A percentile compares a stretch with the other conserved stretches of the same genome.
These are phyloP conservation scores for Palythoa grandis DNA, from an alignment of 92 coral and sea anemone species.

Conservation along the genomic window DNA sequence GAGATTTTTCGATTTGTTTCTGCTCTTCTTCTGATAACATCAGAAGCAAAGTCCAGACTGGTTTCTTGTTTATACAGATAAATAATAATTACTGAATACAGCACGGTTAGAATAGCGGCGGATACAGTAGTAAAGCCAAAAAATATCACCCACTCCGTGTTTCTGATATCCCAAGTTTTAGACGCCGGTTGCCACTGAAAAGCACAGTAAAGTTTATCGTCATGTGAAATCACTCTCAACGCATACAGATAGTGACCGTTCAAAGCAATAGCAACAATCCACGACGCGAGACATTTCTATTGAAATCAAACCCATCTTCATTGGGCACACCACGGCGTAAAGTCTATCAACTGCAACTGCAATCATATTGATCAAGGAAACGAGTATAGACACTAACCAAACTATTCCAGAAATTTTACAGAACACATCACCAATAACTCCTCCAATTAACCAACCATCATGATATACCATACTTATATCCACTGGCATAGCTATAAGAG, in stretches of 20 bases:
- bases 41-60: background rate
- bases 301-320: background rate
- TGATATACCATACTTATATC: background rate
- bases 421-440: background rate
- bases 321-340: background rate
- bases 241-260: background rate
- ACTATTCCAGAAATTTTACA: background rate
- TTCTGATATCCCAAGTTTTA: background rate
- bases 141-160: background rate
- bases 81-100: background rate
- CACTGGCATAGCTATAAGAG: background rate
- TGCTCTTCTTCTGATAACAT: background rate
- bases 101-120: background rate
- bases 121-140: background rate
- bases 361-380: background rate
- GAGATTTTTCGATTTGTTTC: background rate
- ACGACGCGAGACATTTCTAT: background rate
- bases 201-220: background rate
- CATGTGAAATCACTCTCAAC: background rate
- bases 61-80: constrained; percentile 2
- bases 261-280: background rate
- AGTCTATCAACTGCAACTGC: background rate
- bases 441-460: background rate
- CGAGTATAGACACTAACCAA: background rate
- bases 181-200: constrained; percentile 3